These are phyloP conservation scores for Acomys russatus DNA, from an alignment of 2,797 vertebrate species.

Conservation along the genomic window DNA sequence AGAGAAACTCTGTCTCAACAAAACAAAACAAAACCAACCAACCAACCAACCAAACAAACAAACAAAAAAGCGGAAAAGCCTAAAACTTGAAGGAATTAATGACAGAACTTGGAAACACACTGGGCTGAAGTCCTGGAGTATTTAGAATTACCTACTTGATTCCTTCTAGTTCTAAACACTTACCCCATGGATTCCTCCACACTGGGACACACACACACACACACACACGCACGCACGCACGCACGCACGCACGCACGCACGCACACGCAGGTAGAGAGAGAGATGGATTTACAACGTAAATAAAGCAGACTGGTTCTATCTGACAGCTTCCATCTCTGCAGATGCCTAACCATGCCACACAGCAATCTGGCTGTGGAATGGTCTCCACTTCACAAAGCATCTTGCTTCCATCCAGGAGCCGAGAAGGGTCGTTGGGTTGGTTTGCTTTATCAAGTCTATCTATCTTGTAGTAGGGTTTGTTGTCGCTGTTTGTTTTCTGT, in stretches of 20 bases:
- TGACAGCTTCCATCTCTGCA: slow-evolving; percentile 31
- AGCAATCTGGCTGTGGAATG: neutral
- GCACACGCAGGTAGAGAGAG: neutral
- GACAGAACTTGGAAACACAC: slow-evolving; percentile 14
- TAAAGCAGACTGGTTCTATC: neutral
- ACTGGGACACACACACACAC: neutral
- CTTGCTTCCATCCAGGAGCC: neutral
- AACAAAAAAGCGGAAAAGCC: neutral
- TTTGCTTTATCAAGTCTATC: slow-evolving; percentile 37
- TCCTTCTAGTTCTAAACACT: slow-evolving; percentile 56
- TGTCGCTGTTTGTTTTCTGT: neutral
- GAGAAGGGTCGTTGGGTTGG: neutral
- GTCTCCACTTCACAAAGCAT: neutral
- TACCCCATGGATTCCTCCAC: slow-evolving; percentile 43
- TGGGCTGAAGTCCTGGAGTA: neutral
- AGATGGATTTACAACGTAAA: neutral
- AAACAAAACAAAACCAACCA: too few relatives aligned
- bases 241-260: too few relatives aligned
- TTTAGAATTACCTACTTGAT: neutral
- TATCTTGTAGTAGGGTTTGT: neutral
- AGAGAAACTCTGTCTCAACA: too few relatives aligned
- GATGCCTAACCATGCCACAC: neutral
- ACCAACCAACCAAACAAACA: too few relatives aligned
- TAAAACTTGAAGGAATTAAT: slow-evolving; percentile 37
- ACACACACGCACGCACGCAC: neutral